Evolutionary conservation across 2,113 vertebrate genomes (phyloP), one percentile per base, ranked within the genome.

Genomic region (Nannospalax galili): DNA sequence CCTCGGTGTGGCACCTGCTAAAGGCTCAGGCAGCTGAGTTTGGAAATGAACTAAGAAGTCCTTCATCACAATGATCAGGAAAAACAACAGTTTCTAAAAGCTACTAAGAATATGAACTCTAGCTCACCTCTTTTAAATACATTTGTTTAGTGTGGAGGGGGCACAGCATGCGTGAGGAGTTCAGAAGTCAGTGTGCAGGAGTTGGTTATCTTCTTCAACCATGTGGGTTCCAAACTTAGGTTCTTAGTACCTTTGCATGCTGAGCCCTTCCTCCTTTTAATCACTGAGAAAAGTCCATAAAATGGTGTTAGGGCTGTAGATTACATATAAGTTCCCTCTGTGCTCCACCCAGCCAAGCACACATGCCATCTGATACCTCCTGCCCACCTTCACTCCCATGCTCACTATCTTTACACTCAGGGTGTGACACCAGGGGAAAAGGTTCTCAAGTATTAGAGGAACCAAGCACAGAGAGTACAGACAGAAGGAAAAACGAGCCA

Each of bases 261-360:
- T 37, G 37, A 26, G 16, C 78, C 15, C 35, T 45, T 24, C 72
- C 79, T 56, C 48, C 26, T 70, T 89, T 64, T 81, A 6, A 19
- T 35, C 56, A 48, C 60, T 60, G 42, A 73, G 67, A 92, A 95
- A 95, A 87, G 85, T 22, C 79, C 58, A 86, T 78, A 89, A 60
- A 82, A 69, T 20, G 42, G 40, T 42, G 30, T 88, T 64, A 30
- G 3, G 37, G 37, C 85, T 60, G 8, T 42, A 93, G 40, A 52
- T 70, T 5, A 58, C 77, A 48, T 9, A 1, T 12, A n/a, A 74
- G 9, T 45, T 88, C 82, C 86, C 58, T 30, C 78, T n/a, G 35
- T 40, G 24, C 48, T 62, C 77, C 85, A 74, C 88, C 90, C 58
- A 92, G 22, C 40, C n/a, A 40, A 60, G 37, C 67, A 42, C 67